These are phyloP conservation scores for Hippocampus kuda DNA, from an alignment of 2,797 vertebrate genomes.

Conservation along the genomic window DNA sequence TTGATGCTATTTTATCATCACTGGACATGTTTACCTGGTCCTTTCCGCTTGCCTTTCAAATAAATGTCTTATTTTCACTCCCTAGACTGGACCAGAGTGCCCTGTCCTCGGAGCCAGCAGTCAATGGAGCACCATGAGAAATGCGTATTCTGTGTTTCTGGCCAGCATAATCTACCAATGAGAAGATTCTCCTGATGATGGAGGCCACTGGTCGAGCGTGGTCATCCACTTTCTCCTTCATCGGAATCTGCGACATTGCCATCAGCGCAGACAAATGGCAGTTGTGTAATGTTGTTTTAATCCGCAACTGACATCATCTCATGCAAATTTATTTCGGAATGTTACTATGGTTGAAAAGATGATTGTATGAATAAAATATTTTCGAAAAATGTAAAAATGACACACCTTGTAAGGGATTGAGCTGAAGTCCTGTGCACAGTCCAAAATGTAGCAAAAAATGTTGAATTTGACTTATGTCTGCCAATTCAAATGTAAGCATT, in stretches of 20 bases:
- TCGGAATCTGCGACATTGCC: slow-evolving; percentile 96
- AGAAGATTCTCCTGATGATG: slow-evolving; percentile 58
- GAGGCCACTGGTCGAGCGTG: slow-evolving; percentile 67
- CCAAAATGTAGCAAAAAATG: too few relatives aligned
- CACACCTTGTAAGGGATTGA: too few relatives aligned
- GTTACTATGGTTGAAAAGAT: slow-evolving; percentile 86
- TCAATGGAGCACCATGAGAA: slow-evolving; percentile 89
- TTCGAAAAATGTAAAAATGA: slow-evolving; percentile 74
- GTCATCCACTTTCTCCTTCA: slow-evolving; percentile 60
- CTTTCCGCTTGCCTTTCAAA: not conserved
- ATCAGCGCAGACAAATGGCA: slow-evolving; percentile 79
- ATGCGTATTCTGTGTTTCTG: slow-evolving; percentile 21
- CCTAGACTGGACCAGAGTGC: slow-evolving; percentile 73
- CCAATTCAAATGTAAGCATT: too few relatives aligned
- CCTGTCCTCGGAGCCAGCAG: slow-evolving; percentile 67
- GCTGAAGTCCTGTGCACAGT: too few relatives aligned
- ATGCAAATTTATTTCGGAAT: slow-evolving; percentile 81
- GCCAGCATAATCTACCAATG: slow-evolving; percentile 66
- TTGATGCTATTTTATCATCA: not conserved
- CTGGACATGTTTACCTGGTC: too few relatives aligned
- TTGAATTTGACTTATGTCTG: too few relatives aligned
- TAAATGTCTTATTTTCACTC: not conserved
- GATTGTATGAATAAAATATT: slow-evolving; percentile 99
- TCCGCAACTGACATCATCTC: slow-evolving; percentile 90
- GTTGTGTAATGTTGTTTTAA: slow-evolving; percentile 80